Evolutionary conservation across 2,113 vertebrate species (phyloP), one percentile per base, ranked within the genome.

Genomic region (Eolophus roseicapilla): DNA sequence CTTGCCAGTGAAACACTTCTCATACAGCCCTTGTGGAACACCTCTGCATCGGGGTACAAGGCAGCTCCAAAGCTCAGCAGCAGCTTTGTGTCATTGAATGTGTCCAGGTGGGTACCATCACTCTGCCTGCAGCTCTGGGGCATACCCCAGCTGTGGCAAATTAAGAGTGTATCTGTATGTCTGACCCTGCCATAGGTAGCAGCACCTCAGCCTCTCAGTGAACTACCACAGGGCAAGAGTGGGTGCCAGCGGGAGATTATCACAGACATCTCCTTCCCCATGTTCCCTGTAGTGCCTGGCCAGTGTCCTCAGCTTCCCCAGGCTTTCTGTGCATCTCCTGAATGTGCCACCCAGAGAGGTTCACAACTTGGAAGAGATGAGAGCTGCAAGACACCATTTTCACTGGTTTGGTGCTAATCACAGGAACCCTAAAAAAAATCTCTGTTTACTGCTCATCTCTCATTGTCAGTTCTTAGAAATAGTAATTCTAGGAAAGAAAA

Each of bases 401-500:
- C 64, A 41, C 18, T 49, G 55, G 5, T 75, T 59, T 86, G 62
- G 23, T 23, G 29, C n/a, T 65, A 33, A 17, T 64, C 35, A 18
- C 4, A 1, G 49, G 31, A 84, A 41, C 63, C 46, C 43, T 77
- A n/a, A 74, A 87, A 74, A 87, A 90, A 73, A 82, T 21, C 46
- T 75, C 35, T 81, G 21, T 60, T 92, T 93, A 10, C 57, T 25
- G 17, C 17, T 89, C 1, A 0, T 44, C n/a, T 78, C 47, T 88
- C 65, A 39, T 27, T 82, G 25, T 55, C 41, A 31, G 47, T 86
- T 95, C 73, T 69, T 76, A 57, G 91, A 92, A 96, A 78, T 2
- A 79, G 39, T 57, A 93, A 79, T 92, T 77, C 60, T 27, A 50
- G 39, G 62, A 88, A 86, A 73, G 69, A 70, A 90, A 81, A 49